These are phyloP conservation scores for Anarhynchus alexandrinus DNA, from an alignment of 2,113 vertebrate species.

Conservation along the genomic window DNA sequence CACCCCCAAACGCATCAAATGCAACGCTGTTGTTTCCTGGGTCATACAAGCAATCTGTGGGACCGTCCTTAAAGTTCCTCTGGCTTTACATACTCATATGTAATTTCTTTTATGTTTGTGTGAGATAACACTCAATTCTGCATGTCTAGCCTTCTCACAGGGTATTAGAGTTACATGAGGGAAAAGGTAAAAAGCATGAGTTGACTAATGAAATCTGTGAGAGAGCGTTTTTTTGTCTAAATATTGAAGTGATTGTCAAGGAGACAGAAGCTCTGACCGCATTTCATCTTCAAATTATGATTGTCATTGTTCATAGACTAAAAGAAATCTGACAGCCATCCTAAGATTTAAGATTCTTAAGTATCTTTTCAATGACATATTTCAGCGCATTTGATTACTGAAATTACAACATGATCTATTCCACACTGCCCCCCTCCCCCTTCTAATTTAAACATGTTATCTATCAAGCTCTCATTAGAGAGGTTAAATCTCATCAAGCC, in stretches of 20 bases:
- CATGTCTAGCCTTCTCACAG: not conserved
- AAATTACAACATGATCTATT: conserved; percentile 44
- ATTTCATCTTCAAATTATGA: conserved; percentile 44
- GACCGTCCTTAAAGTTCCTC: not conserved
- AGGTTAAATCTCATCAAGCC: conserved; percentile 7
- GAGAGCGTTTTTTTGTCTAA: conserved; percentile 30
- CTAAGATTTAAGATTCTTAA: conserved; percentile 51
- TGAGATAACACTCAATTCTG: not conserved
- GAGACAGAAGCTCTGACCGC: conserved; percentile 47
- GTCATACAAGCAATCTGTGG: not conserved
- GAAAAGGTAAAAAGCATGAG: conserved; percentile 26
- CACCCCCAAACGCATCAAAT: not conserved
- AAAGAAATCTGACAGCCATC: conserved; percentile 63
- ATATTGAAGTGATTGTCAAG: conserved; percentile 55
- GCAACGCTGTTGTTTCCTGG: not conserved
- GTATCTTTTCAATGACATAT: conserved; percentile 41
- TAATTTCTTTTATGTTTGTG: not conserved
- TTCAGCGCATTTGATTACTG: conserved; percentile 42
- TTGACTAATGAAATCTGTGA: conserved; percentile 25
- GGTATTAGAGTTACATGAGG: not conserved
- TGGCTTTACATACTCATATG: not conserved
- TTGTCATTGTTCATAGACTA: conserved; percentile 52
- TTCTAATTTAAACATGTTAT: conserved; percentile 14
- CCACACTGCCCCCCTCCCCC: not conserved
- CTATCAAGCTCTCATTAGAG: conserved; percentile 21